Base-by-base conservation (phyloP, 2,888 invertebrate species). In the Sepioteuthis lessoniana region DNA sequence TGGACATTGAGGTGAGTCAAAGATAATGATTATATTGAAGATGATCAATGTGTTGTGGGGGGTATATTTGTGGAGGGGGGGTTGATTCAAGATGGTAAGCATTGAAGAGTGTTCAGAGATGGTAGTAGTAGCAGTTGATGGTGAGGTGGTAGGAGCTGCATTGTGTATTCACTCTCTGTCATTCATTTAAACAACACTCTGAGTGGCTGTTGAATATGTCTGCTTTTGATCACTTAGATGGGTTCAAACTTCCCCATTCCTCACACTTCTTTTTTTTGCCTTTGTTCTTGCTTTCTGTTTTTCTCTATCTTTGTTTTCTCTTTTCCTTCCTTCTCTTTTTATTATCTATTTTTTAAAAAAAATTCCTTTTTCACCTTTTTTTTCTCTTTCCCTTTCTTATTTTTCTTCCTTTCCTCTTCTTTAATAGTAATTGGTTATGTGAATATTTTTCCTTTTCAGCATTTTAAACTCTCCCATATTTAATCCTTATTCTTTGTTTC, bases 11-110 rank as follows among this genome's bases (percentile, higher is more conserved):
- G n/a, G 35, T 35, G n/a, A n/a, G 76, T 76, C 76, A 76, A 76
- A 76, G 76, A 76, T 76, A 76, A 76, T 76, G 76, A 76, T 76
- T 76, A 76, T 35, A 76, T 35, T 76, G 76, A 76, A 76, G 76
- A 76, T 76, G 76, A 76, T 19, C 76, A 76, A 35, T 76, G 76
- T 35, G 76, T 76, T 76, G n/a, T n/a, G n/a, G 76, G 76, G 19
- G 16, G 35, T 3, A 35, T 3, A 13, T n/a, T 35, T 16, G 35
- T 76, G 35, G 25, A 76, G 76, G 35, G 76, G n/a, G 76, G 2
- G n/a, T 76, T n/a, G n/a, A 76, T 76, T 76, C 76, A 55, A 25
- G 76, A 76, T 76, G 76, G 76, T 76, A 7, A 7, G 42, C 42
- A 42, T 42, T 42, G 42, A 42, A 42, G 42, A 7, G 42, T 42